These are phyloP conservation scores for Tupaia chinensis DNA, from an alignment of 2,113 vertebrate genomes.

Conservation along the genomic window DNA sequence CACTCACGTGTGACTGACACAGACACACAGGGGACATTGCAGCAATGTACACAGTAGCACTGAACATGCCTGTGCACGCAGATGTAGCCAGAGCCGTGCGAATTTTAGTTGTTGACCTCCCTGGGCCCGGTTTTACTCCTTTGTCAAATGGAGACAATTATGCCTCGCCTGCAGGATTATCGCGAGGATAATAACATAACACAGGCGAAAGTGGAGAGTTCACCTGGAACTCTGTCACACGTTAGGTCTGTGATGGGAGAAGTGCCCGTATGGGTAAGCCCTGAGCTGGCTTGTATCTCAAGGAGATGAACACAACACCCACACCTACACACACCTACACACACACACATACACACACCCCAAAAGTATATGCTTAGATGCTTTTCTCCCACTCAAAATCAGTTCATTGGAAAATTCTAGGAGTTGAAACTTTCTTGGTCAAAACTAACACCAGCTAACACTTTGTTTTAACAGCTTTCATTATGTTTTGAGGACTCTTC, in stretches of 20 bases:
- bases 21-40: too few relatives aligned
- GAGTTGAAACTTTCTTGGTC: background rate
- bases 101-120: background rate
- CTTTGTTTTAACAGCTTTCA: background rate
- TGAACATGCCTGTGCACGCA: background rate
- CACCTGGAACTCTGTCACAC: background rate
- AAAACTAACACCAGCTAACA: background rate
- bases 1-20: too few relatives aligned
- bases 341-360: background rate
- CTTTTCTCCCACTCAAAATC: background rate
- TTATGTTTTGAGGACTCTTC: background rate
- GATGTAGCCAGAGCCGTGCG: background rate
- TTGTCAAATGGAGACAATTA: background rate
- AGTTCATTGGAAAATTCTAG: background rate
- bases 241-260: background rate
- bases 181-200: background rate
- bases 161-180: background rate
- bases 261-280: background rate
- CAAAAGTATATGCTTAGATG: background rate
- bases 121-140: background rate
- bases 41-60: too few relatives aligned
- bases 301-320: background rate
- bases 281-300: background rate
- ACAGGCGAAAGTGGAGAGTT: accelerated
- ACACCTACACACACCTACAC: background rate